Base-by-base conservation (phyloP, 2,113 vertebrate species). In the Furnarius figulus region DNA sequence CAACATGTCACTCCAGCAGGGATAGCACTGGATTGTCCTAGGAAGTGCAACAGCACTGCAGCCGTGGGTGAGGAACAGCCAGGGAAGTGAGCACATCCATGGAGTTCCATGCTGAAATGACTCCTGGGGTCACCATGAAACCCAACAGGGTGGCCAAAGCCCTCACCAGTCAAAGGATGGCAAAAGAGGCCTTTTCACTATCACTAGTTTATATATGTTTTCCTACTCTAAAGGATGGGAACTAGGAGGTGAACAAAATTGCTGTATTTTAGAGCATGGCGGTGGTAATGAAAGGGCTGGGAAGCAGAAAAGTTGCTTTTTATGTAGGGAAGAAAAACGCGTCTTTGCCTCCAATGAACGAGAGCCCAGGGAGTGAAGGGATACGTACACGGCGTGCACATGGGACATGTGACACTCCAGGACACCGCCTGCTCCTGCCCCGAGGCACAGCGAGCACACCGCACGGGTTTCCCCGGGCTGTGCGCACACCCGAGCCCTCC, bases 351-450 rank as follows among this genome's bases (percentile, higher is more conserved):
- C 3, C 37, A 7, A 12, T 0, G 20, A n/a, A 35, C 6, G 12
- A 28, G 62, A 40, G 39, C 6, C 9, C 42, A 19, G 31, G 9
- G 30, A 33, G 49, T 0, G 0, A 49, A 56, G 56, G 67, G 21
- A 25, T 28, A 1, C 0, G 6, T 2, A 14, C 0, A 1, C 1
- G 14, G 25, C 14, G 30, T 0, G 33, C 1, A 2, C 14, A 0
- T 1, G 22, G 33, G 59, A 22, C 4, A 1, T 0, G 42, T 0
- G 0, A 28, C 5, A 22, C 52, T 20, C 9, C 25, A 12, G 9
- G 47, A 42, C 30, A 6, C 19, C 23, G 55, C 35, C 14, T 5
- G 21, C 65, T 71, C 39, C 77, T 55, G 44, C n/a, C 10, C 5
- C 52, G 37, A 15, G 2, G 6, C 42, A 6, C 31, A 1, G 16